phyloP scores from a whole-genome alignment of 2,113 vertebrate species.

The Willisornis vidua region DNA sequence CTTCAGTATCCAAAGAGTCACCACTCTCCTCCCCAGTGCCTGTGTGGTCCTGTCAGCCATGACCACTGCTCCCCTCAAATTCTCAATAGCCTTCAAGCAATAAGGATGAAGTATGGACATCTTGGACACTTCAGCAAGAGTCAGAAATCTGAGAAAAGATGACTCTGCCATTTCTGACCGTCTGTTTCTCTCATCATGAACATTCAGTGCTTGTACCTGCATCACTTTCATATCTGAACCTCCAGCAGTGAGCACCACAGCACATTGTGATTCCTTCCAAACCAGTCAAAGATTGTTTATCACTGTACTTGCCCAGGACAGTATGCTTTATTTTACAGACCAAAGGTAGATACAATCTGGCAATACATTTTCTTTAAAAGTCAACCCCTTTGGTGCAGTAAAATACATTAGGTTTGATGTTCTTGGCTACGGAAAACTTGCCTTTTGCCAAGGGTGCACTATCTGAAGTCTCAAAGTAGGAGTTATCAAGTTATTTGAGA shows the following conservation, averaged over 20 bases:
- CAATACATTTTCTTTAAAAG: constrained; percentile 59
- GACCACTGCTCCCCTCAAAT: background rate
- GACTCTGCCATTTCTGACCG: background rate
- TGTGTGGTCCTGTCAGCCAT: background rate
- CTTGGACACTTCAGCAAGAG: background rate
- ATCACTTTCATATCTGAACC: background rate
- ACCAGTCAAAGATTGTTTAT: constrained; percentile 4
- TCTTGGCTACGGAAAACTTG: constrained; percentile 71
- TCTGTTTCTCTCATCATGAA: background rate
- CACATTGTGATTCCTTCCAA: background rate
- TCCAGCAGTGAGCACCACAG: background rate
- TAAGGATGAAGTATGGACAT: background rate
- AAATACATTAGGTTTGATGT: constrained; percentile 76
- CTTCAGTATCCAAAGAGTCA: background rate
- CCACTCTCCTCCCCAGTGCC: background rate
- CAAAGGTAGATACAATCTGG: constrained; percentile 62
- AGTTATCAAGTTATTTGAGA: constrained; percentile 78
- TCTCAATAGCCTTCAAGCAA: background rate
- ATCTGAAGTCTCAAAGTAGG: constrained; percentile 74
- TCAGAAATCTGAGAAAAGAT: background rate
- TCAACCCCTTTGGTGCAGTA: constrained; percentile 41
- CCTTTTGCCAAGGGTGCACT: constrained; percentile 66
- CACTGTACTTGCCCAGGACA: constrained; percentile 25
- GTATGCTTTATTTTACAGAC: constrained; percentile 52
- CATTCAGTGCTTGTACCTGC: background rate